Evolutionary conservation across 2,888 invertebrate species (phyloP), one percentile per base, ranked within the genome.

Genomic region (Pammene aurita): DNA sequence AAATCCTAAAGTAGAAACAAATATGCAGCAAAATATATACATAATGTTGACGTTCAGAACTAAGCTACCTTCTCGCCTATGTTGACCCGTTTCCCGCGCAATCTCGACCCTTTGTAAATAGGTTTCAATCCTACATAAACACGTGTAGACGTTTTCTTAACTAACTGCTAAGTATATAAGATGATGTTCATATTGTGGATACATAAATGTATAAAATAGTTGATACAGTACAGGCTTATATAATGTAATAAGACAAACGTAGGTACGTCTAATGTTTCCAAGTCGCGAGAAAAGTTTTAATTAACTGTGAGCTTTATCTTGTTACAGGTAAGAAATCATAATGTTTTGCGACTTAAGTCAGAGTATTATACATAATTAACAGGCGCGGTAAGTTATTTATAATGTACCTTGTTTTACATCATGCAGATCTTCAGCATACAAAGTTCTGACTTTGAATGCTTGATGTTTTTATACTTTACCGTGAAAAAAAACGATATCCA

Each of bases 241-340:
- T 34, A 52, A 13, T 52, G 26, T 13, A 52, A 26, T 42, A 57
- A 0, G 9, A 26, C 18, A 57, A 44, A 58, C 26, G 18, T 57
- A 34, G 10, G 42, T 52, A 18, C 44, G 41, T 52, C 41, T 62
- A 38, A 41, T 52, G 26, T 52, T 62, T 35, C 18, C 41, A 62
- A 62, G 62, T 26, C 41, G 34, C 7, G 34, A 35, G 16, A 13
- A 48, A 55, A 64, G 56, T 64, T 64, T 64, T 61, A 60, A 66
- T 42, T 69, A 60, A 54, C 38, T 52, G 26, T 41, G 14, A 52
- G 26, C 54, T 54, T 64, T 57, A 44, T 50, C 57, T 70, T 66
- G 66, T 70, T 66, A 48, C 70, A 66, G 66, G 61, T 70, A 62
- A 70, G 66, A 18, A 56, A 34, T 38, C 38, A 38, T 46, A 11